Conservation (phyloP, 2,797 vertebrate species). For the Gallinago stenura region DNA sequence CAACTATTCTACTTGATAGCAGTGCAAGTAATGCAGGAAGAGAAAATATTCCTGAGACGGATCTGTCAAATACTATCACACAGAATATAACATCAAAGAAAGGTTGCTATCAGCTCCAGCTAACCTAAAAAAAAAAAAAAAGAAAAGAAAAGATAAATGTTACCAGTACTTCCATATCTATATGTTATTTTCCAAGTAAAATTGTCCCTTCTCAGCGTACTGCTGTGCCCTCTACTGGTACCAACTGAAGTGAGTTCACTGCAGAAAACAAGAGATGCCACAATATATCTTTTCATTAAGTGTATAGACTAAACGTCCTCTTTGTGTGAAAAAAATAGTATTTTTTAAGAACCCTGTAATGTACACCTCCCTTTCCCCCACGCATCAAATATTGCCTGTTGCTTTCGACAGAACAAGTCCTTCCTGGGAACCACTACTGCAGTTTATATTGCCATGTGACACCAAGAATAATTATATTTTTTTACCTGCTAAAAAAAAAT, state of each 20-base stretch:
- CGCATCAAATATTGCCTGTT: neutral
- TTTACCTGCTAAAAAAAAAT: neutral
- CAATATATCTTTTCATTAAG: neutral
- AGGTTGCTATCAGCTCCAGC: slow-evolving; percentile 12
- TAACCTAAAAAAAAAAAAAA: neutral
- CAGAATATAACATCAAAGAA: neutral
- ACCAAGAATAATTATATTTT: neutral
- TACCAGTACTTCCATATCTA: neutral
- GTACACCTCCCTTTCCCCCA: neutral
- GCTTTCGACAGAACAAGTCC: neutral
- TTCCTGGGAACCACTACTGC: neutral
- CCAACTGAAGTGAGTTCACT: neutral
- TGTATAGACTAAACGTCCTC: neutral
- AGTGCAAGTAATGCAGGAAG: neutral
- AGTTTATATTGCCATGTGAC: neutral
- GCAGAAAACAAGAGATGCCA: neutral
- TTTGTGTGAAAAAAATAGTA: neutral
- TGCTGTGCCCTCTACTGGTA: neutral
- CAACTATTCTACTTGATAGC: neutral
- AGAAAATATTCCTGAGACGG: neutral
- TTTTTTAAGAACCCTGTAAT: neutral
- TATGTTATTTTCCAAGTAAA: neutral
- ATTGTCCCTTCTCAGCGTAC: neutral
- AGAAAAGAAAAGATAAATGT: neutral
- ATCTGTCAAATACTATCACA: neutral